Percentiles rank a stretch among this genome's conserved stretches.
Evolutionary conservation across 1,140 invertebrate species (phyloP).

Genomic region (Neuroterus valhalla): DNA sequence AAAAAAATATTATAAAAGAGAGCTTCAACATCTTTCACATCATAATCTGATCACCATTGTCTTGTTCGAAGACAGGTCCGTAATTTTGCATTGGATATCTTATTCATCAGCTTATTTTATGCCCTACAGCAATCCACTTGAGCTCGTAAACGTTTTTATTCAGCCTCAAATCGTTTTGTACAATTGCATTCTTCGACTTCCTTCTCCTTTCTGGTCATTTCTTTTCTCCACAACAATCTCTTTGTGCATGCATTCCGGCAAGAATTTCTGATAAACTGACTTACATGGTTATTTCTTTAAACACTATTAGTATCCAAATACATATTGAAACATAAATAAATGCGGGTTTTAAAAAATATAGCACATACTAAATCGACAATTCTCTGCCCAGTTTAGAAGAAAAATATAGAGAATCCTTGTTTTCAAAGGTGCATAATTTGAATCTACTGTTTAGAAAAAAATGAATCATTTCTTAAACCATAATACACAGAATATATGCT

Average conservation of each 20-base stretch:
- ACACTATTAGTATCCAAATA: neutral
- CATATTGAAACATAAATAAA: neutral
- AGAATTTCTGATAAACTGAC: no score
- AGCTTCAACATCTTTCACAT: neutral
- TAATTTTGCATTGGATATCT: neutral
- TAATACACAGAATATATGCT: slow-evolving; percentile 8
- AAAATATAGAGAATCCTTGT: neutral
- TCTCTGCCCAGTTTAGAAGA: no score
- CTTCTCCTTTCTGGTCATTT: slow-evolving; percentile 1
- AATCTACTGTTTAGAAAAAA: neutral
- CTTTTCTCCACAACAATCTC: neutral
- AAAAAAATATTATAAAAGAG: no score
- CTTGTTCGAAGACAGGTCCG: neutral
- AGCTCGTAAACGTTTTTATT: slow-evolving; percentile 16
- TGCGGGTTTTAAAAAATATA: no score
- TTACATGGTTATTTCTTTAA: neutral
- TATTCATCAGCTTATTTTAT: neutral
- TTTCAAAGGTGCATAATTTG: neutral
- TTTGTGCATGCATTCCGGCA: neutral
- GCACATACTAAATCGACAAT: no score
- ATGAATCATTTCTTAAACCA: neutral
- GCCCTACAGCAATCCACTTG: neutral
- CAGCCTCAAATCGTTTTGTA: neutral
- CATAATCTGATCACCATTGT: neutral
- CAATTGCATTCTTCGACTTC: slow-evolving; percentile 18